Conservation (phyloP, 2,888 invertebrate genomes). For the Agrotis exclamationis region DNA sequence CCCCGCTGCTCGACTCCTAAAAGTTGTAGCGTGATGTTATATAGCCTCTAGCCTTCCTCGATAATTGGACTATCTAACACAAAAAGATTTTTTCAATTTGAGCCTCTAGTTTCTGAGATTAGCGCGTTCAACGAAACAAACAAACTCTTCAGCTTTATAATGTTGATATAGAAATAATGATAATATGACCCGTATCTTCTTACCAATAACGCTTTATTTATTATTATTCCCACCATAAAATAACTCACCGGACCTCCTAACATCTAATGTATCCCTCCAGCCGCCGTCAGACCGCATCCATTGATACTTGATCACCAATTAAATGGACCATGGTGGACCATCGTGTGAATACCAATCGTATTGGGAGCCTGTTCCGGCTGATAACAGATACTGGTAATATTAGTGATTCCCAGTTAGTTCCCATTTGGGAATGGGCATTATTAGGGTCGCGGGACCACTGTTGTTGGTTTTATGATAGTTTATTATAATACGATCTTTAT, state of each 20-base stretch:
- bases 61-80: too few relatives aligned
- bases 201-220: neutral
- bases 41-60: too few relatives aligned
- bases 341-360: conserved; percentile 14
- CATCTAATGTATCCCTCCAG: conserved; percentile 12
- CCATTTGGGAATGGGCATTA: neutral
- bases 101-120: too few relatives aligned
- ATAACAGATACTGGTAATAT: conserved; percentile 16
- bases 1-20: too few relatives aligned
- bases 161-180: too few relatives aligned
- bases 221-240: neutral
- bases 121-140: too few relatives aligned
- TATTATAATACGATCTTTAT: too few relatives aligned
- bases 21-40: too few relatives aligned
- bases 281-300: conserved; percentile 1
- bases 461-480: neutral
- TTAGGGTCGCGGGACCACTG: neutral
- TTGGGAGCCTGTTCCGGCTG: conserved; percentile 22
- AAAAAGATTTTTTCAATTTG: too few relatives aligned
- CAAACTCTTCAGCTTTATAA: too few relatives aligned
- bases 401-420: neutral
- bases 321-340: conserved; percentile 20
- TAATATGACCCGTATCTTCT: neutral
- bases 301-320: conserved; percentile 11
- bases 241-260: conserved; percentile 10